Evolutionary conservation across 2,113 vertebrate species (phyloP), one percentile per base, ranked within the genome.

Genomic region (Charadrius vociferus): DNA sequence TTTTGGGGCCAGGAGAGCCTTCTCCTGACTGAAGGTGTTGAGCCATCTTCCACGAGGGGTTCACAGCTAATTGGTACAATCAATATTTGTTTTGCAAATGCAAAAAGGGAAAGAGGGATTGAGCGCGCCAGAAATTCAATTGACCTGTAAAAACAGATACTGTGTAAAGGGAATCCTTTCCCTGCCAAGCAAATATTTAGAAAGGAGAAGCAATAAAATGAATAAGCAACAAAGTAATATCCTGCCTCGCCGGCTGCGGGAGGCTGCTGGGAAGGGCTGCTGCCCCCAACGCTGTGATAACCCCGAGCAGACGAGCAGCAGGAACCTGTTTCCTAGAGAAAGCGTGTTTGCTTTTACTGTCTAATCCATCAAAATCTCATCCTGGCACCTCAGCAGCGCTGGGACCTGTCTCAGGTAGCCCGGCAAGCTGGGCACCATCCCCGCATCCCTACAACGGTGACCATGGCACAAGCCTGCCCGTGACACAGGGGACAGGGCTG

Each of bases 81-180:
- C 94, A 97, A 96, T 95, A 96, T 97, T 98, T 98, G 94, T 86
- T 96, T 97, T 98, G 93, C 90, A 97, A 97, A 96, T 92, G 95
- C 77, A 92, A 95, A 84, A 77, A 95, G 63, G 82, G 88, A 80
- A 93, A 90, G 93, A 95, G 80, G 94, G 90, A 92, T 93, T 63
- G 93, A 85, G 80, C 81, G 90, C 9, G 41, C 91, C 95, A 98
- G 97, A 97, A 96, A 96, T 95, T 94, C 96, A 97, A 97, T 94
- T 95, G 95, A 91, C 87, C 95, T 94, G 92, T 97, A 96, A 95
- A 94, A 95, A 89, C 82, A 96, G 95, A 96, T 97, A 96, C 23
- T 23, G 88, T 90, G 90, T 93, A 87, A 96, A 97, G 91, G 90
- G 91, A 97, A 96, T 92, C 95, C 93, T 95, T 97, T 82, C 90